Conservation (phyloP, 2,113 vertebrate genomes). For the Plectropomus leopardus region DNA sequence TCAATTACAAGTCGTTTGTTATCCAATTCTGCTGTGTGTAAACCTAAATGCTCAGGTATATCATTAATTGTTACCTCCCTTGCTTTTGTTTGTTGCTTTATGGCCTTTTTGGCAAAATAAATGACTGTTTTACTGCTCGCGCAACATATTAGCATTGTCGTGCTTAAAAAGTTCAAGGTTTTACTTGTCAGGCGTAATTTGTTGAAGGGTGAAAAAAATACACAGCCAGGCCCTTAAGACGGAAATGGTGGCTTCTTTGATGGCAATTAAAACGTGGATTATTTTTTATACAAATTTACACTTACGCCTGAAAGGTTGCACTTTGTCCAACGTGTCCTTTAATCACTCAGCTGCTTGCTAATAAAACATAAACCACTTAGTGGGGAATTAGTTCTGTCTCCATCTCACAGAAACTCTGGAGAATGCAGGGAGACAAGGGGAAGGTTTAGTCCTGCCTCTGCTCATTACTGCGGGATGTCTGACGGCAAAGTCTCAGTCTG, state of each 20-base stretch:
- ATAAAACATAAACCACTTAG: slow-evolving; percentile 84
- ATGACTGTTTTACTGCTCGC: slow-evolving; percentile 39
- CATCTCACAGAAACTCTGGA: slow-evolving; percentile 64
- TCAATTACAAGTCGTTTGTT: slow-evolving; percentile 80
- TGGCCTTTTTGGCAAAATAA: slow-evolving; percentile 63
- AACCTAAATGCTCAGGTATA: slow-evolving; percentile 58
- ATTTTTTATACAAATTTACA: slow-evolving; percentile 75
- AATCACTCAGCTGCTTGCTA: slow-evolving; percentile 77
- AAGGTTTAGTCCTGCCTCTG: slow-evolving; percentile 66
- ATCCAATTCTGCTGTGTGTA: slow-evolving; percentile 65
- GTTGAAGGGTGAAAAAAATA: slow-evolving; percentile 57
- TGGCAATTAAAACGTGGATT: slow-evolving; percentile 73
- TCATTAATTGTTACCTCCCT: slow-evolving; percentile 70
- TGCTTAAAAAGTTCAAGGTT: slow-evolving; percentile 51
- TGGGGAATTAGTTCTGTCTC: slow-evolving; percentile 79
- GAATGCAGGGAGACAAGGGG: slow-evolving; percentile 68
- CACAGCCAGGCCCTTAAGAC: slow-evolving; percentile 19
- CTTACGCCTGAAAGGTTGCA: slow-evolving; percentile 71
- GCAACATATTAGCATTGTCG: slow-evolving; percentile 50
- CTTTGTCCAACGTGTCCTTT: slow-evolving; percentile 74
- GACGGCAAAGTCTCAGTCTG: slow-evolving; percentile 70
- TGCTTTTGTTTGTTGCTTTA: slow-evolving; percentile 65
- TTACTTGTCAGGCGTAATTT: slow-evolving; percentile 66
- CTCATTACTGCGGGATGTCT: slow-evolving; percentile 81
- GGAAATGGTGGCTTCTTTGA: slow-evolving; percentile 56